Evolutionary conservation across 2,888 invertebrate species (phyloP), one percentile per base, ranked within the genome.

Genomic region (Taenaris catops): DNA sequence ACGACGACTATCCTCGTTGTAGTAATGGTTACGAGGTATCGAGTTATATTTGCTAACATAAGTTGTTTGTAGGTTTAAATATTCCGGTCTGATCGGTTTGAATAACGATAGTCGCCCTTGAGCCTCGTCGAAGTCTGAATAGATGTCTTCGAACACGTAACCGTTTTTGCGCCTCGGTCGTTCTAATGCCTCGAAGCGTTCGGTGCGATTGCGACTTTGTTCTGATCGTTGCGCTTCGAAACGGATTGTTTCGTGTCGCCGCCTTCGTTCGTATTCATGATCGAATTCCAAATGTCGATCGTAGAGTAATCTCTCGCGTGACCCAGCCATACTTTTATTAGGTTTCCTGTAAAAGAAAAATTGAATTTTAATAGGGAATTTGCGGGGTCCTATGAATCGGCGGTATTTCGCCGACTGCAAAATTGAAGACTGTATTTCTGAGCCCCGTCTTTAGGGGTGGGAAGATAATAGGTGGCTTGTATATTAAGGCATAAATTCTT

Each of bases 81-180:
- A 87, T 44, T 87, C 87, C 1, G 86, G 86, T 55, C 81, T 69
- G 38, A 87, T 87, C 9, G 87, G 87, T 53, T 81, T 63, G 52
- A 87, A 87, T 16, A 87, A 53, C 2, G 87, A 87, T 8, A 87
- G 38, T 1, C 78, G 58, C 1, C 84, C 86, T 56, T 86, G 86
- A 3, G 83, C 81, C 56, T 84, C 86, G 28, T 86, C 86, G 46
- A 81, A 86, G 46, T 86, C 84, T 10, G 84, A 84, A 43, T 87
- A 87, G 19, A 87, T 83, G 45, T 87, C 87, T 65, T 87, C 87
- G 48, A 76, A 86, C 6, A 87, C 84, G 46, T 76, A 86, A 1
- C 86, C 86, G 38, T 86, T 84, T 49, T 73, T 83, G 20, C 84
- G 58, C 53, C 68, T 61, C 3, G 78, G 75, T 46, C 67, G 55